Conservation (phyloP, 2,797 vertebrate species). For the Myotis daubentonii region DNA sequence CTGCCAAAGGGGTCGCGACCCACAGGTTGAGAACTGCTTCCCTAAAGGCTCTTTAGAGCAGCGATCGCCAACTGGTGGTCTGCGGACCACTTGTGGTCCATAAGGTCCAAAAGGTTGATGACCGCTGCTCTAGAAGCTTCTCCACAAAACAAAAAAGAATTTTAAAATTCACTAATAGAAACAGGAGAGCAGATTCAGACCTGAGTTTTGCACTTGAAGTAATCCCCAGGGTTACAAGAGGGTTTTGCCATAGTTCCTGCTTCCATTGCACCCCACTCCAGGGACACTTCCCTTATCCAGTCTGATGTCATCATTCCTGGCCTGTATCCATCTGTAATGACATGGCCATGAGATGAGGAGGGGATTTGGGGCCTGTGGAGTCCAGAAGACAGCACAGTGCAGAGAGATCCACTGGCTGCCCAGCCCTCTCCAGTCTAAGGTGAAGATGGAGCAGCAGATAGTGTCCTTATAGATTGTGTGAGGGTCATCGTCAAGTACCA, state of each 20-base stretch:
- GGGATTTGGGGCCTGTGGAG: background rate
- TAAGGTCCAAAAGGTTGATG: no score
- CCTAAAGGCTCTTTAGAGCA: background rate
- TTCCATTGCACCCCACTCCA: background rate
- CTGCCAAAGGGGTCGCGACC: no score
- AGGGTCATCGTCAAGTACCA: background rate
- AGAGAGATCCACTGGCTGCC: background rate
- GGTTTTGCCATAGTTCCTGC: background rate
- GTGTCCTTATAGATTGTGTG: background rate
- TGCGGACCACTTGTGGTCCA: no score
- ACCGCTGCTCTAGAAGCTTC: background rate
- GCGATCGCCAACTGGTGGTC: no score
- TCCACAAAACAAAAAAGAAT: background rate
- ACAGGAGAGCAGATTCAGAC: background rate
- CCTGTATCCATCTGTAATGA: background rate
- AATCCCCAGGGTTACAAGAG: background rate
- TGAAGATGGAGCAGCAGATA: background rate
- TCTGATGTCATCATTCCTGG: background rate
- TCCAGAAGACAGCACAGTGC: background rate
- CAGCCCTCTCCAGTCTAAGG: background rate
- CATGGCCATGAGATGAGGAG: background rate
- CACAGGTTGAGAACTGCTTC: no score
- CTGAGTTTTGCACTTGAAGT: background rate
- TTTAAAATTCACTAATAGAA: background rate
- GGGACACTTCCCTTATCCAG: background rate